Conservation (phyloP, 2,113 vertebrate genomes). For the Balaeniceps rex region DNA sequence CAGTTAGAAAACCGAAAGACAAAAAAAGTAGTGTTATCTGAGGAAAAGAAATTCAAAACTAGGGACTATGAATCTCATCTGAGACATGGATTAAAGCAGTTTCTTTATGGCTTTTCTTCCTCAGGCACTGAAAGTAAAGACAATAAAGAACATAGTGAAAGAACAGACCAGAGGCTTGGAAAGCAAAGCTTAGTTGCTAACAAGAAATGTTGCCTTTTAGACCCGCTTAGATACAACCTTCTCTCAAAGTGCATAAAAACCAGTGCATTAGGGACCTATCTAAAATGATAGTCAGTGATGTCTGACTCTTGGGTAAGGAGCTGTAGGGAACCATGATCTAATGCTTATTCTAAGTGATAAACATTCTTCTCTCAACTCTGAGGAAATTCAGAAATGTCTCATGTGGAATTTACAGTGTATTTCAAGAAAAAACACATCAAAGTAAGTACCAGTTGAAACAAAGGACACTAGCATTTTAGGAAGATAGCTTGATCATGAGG, state of each 20-base stretch:
- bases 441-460: neutral
- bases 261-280: neutral
- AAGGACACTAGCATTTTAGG: neutral
- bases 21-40: neutral
- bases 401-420: neutral
- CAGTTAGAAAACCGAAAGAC: neutral
- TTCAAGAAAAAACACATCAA: neutral
- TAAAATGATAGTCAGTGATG: neutral
- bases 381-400: neutral
- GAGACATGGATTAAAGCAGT: neutral
- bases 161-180: neutral
- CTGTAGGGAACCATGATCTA: neutral
- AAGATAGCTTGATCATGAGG: neutral
- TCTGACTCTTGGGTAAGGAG: neutral
- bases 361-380: neutral
- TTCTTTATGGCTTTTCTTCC: neutral
- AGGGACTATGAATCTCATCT: neutral
- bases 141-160: neutral
- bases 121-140: neutral
- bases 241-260: neutral
- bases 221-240: neutral
- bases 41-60: slow-evolving; percentile 1
- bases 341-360: neutral
- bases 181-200: neutral
- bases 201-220: slow-evolving; percentile 6